Evolutionary conservation across 2,888 invertebrate genomes (phyloP), one percentile per base, ranked within the genome.

Genomic region (Cyaniris semiargus): DNA sequence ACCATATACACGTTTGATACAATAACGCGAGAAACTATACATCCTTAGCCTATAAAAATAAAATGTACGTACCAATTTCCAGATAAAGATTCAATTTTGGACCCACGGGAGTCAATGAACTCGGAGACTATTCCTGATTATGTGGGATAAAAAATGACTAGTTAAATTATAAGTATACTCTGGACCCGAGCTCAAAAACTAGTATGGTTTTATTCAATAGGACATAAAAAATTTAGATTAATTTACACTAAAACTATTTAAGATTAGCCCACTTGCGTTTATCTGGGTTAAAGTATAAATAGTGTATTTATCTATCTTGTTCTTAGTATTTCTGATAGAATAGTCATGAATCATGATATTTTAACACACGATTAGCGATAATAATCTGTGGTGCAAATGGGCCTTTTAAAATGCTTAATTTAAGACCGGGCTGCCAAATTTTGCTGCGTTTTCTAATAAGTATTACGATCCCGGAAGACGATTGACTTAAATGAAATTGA

Each of bases 31-130:
- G n/a, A 38, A 38, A 71, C 66, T 27, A 15, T 66, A 66, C 66
- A 66, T 27, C 70, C n/a, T 38, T 71, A 71, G 15, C 48, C 76
- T 76, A 76, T 58, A 71, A 78, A 72, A 44, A 66, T 78, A 72
- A 38, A 72, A 72, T 72, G 72, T 71, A 71, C 8, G 3, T 48
- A 48, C 23, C 72, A 48, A 44, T 44, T 44, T 38, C 44, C 44
- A 72, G 38, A 27, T 44, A 71, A 74, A 77, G 72, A 77, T 44
- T 31, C 13, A 72, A n/a, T 72, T 38, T 53, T 74, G 74, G 72
- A 74, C 74, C 74, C 74, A 23, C 48, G 27, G 74, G 74, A 74
- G 74, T 66, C 66, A 27, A 27, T 66, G 66, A 66, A 66, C 27
- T 48, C 53, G 7, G 48, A 21, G 27, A 74, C 38, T n/a, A 38